Evolutionary conservation across 2,113 vertebrate genomes (phyloP).

Genomic region (human): GRCh38 chr15:29449001-29449500

Average conservation of each 20-base stretch:
- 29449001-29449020: neutral
- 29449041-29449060: neutral
- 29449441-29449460: neutral
- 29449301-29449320: rapidly evolving
- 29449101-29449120: neutral
- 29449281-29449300: neutral
- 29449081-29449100: neutral
- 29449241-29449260: neutral
- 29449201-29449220: no score
- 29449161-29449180: neutral
- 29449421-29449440: neutral
- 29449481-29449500: neutral
- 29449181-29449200: neutral
- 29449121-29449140: neutral
- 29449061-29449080: neutral
- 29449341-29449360: neutral
- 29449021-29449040: neutral
- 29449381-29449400: neutral
- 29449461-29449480: neutral
- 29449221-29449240: neutral
- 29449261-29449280: neutral
- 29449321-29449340: neutral
- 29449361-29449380: neutral
- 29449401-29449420: neutral
- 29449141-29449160: neutral